A percentile compares a stretch with the other conserved stretches of the same genome.
Conservation (phyloP, 1,140 invertebrate genomes). For the Holcopasites calliopsidis region DNA sequence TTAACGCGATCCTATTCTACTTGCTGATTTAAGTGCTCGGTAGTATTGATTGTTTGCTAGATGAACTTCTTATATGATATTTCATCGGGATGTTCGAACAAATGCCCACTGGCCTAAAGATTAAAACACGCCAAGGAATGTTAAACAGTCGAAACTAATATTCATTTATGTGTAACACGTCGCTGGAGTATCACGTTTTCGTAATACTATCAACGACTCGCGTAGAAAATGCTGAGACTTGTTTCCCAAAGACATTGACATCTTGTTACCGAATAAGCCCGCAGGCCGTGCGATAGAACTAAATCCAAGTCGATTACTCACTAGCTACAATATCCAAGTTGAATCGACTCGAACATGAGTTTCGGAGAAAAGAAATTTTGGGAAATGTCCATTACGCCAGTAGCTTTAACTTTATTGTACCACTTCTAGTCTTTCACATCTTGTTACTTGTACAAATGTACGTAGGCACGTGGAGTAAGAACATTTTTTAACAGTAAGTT, state of each 20-base stretch:
- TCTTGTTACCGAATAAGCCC: constrained; percentile 58
- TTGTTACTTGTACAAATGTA: no score
- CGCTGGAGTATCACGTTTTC: not conserved
- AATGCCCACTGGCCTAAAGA: not conserved
- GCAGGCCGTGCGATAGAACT: constrained; percentile 31
- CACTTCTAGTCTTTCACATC: not conserved
- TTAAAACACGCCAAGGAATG: not conserved
- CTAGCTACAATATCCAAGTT: constrained; percentile 58
- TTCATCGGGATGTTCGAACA: not conserved
- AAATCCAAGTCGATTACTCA: constrained; percentile 59
- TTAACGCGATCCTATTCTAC: not conserved
- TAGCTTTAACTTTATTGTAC: not conserved
- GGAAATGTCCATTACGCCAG: not conserved
- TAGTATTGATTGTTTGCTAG: not conserved
- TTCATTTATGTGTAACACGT: not conserved
- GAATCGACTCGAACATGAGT: constrained; percentile 38
- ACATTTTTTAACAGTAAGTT: no score
- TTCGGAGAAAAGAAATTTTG: not conserved
- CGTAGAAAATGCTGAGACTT: not conserved
- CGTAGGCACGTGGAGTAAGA: no score
- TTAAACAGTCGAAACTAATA: not conserved
- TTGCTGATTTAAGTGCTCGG: not conserved
- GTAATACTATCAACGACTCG: not conserved
- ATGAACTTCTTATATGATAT: no score
- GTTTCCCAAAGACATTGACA: constrained; percentile 34